phyloP scores from a whole-genome alignment of 2,888 invertebrate species.

The Ferrisia virgata region DNA sequence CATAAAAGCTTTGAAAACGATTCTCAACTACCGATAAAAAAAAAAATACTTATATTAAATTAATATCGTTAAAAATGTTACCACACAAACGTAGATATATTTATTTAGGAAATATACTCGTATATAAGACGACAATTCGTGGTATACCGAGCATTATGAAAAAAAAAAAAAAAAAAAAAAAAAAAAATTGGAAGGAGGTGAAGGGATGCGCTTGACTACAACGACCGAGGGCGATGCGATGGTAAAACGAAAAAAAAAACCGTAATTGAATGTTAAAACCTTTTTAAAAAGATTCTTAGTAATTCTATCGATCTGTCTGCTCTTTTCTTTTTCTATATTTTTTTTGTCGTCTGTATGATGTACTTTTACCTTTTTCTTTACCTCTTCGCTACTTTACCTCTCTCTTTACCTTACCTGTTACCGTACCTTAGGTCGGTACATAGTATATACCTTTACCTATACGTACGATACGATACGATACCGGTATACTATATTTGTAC shows the following conservation, averaged over 20 bases:
- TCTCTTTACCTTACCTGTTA: neutral
- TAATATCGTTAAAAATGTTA: constrained; percentile 9
- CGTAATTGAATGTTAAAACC: constrained; percentile 33
- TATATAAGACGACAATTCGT: neutral
- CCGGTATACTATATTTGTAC: neutral
- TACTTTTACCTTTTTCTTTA: neutral
- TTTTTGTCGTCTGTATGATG: constrained; percentile 30
- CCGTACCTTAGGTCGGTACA: no score
- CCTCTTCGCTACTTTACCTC: neutral
- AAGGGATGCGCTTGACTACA: neutral
- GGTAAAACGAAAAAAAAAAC: neutral
- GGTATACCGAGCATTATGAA: neutral
- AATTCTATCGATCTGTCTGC: constrained; percentile 29
- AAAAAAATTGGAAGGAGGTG: neutral
- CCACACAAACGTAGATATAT: neutral
- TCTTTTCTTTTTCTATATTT: constrained; percentile 2
- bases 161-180: neutral
- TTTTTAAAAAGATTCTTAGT: neutral
- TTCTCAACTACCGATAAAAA: neutral
- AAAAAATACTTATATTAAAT: constrained; percentile 21
- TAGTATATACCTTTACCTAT: no score
- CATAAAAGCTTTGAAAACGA: neutral
- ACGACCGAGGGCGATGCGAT: no score
- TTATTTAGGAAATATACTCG: constrained; percentile 3
- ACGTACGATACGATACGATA: no score